Evolutionary conservation across 2,797 vertebrate genomes (phyloP).

Genomic region (Momotus momota): DNA sequence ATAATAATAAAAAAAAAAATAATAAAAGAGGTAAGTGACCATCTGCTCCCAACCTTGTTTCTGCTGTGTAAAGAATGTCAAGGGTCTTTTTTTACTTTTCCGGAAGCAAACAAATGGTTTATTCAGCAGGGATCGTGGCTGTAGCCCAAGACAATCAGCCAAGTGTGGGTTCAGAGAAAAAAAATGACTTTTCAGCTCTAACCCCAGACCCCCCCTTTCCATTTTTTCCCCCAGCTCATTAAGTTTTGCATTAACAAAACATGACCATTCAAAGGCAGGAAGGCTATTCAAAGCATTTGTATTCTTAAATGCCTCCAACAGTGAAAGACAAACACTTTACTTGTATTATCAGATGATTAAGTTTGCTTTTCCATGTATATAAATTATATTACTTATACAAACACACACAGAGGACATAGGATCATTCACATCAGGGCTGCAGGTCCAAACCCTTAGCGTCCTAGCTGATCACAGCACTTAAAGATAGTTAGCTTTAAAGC

Average conservation of each 20-base stretch:
- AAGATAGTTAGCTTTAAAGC: slow-evolving; percentile 14
- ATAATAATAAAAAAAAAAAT: neutral
- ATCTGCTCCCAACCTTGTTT: slow-evolving; percentile 39
- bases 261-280: slow-evolving; percentile 66
- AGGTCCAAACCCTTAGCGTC: slow-evolving; percentile 5
- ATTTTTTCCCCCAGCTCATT: slow-evolving; percentile 63
- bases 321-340: slow-evolving; percentile 65
- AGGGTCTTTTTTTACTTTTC: slow-evolving; percentile 67
- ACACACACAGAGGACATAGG: slow-evolving; percentile 4
- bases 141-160: slow-evolving; percentile 79
- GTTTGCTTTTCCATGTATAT: slow-evolving; percentile 66
- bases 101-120: slow-evolving; percentile 71
- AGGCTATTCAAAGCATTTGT: slow-evolving; percentile 62
- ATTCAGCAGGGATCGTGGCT: slow-evolving; percentile 71
- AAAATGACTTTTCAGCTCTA: slow-evolving; percentile 73
- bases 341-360: slow-evolving; percentile 65
- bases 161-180: slow-evolving; percentile 76
- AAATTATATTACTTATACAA: slow-evolving; percentile 63
- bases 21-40: neutral
- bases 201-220: slow-evolving; percentile 50
- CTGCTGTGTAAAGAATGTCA: slow-evolving; percentile 57
- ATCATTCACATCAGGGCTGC: slow-evolving; percentile 29
- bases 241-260: slow-evolving; percentile 66
- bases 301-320: slow-evolving; percentile 58
- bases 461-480: neutral